A percentile compares a stretch with the other conserved stretches of the same genome.
These are phyloP conservation scores for Pedionomus torquatus DNA, from an alignment of 2,113 vertebrate species.

Conservation along the genomic window DNA sequence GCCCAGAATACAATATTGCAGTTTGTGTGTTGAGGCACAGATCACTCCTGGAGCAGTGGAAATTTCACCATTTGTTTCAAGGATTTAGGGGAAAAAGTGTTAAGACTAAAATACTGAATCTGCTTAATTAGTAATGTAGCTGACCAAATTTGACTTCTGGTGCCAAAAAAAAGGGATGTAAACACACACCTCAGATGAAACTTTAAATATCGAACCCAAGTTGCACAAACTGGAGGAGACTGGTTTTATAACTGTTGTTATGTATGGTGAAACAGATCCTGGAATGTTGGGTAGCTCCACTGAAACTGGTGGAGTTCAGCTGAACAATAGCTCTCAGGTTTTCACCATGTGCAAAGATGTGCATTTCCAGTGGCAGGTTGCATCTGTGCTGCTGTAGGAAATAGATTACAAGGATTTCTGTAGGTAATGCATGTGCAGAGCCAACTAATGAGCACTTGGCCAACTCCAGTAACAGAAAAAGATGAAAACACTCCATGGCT, in stretches of 20 bases:
- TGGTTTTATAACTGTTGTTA: neutral
- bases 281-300: neutral
- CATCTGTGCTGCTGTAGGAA: too few species aligned
- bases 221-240: neutral
- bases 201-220: neutral
- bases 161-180: neutral
- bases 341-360: too few species aligned
- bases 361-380: too few species aligned
- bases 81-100: neutral
- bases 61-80: neutral
- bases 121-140: neutral
- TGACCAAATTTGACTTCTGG: neutral
- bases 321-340: neutral
- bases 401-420: too few species aligned
- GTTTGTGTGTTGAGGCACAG: rapidly evolving
- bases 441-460: neutral
- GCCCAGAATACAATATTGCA: neutral
- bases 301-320: rapidly evolving
- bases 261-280: neutral
- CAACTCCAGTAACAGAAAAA: neutral
- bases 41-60: neutral
- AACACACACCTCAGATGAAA: neutral
- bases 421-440: too few species aligned
- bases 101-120: neutral
- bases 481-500: neutral